A percentile compares a stretch with the other conserved stretches of the same genome.
Conservation (phyloP, 2,888 invertebrate species). For the Actias luna region DNA sequence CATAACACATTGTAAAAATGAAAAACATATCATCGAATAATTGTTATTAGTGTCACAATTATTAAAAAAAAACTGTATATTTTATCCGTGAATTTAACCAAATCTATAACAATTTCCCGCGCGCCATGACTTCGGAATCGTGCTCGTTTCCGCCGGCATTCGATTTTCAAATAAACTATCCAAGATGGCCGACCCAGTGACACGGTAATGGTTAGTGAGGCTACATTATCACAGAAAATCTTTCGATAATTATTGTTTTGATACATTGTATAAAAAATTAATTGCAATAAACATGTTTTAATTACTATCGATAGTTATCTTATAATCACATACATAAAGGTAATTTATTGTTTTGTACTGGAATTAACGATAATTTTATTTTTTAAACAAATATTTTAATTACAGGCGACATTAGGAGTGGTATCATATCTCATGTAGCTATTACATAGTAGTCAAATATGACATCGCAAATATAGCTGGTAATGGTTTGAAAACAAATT, state of each 20-base stretch:
- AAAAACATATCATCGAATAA: not conserved
- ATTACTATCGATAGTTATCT: not conserved
- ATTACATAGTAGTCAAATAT: no score
- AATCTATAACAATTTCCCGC: slow-evolving; percentile 41
- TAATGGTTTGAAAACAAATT: not conserved
- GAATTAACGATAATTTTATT: not conserved
- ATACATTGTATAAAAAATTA: slow-evolving; percentile 5
- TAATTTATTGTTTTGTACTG: not conserved
- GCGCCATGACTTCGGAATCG: slow-evolving; percentile 37
- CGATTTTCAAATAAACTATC: slow-evolving; percentile 75
- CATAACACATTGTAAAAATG: not conserved
- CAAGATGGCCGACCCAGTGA: slow-evolving; percentile 67
- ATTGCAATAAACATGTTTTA: not conserved
- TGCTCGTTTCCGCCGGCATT: slow-evolving; percentile 65
- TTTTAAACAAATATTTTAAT: no score
- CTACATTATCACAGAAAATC: slow-evolving; percentile 28
- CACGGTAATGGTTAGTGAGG: slow-evolving; percentile 55
- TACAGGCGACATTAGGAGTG: no score
- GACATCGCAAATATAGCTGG: no score
- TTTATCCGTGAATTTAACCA: slow-evolving; percentile 19
- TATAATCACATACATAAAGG: not conserved
- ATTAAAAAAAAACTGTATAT: slow-evolving; percentile 21
- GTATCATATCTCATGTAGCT: no score
- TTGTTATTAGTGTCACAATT: slow-evolving; percentile 12
- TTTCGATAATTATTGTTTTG: slow-evolving; percentile 36